Conservation (phyloP, 2,113 vertebrate species). For the Psophia crepitans region DNA sequence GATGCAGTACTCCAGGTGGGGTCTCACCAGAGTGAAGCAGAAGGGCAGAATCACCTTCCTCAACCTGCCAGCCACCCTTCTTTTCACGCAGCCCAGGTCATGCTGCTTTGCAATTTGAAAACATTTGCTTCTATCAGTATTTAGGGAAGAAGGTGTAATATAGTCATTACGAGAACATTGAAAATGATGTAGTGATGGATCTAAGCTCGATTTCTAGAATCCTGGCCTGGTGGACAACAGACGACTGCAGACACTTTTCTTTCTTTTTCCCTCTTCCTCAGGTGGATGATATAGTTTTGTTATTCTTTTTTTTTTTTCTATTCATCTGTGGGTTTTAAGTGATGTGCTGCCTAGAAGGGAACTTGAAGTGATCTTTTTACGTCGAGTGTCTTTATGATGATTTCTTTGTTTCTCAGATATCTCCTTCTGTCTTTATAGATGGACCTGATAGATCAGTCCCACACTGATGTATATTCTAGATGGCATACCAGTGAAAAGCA, state of each 20-base stretch:
- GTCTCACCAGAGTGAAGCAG: background rate
- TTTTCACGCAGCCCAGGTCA: background rate
- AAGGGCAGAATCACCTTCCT: background rate
- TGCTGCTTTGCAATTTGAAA: background rate
- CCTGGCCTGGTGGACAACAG: background rate
- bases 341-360: background rate
- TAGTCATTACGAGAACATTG: background rate
- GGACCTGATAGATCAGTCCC: background rate
- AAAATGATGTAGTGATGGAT: background rate
- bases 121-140: background rate
- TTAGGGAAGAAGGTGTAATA: background rate
- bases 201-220: background rate
- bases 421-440: background rate
- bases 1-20: background rate
- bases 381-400: background rate
- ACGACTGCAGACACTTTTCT: background rate
- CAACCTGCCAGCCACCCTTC: background rate
- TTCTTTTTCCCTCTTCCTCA: background rate
- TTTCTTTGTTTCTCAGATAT: background rate
- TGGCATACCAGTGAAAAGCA: background rate
- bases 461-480: background rate
- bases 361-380: background rate
- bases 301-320: no score
- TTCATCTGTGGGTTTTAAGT: background rate
- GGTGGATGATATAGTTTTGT: background rate